These are phyloP conservation scores for Xyrichtys novacula DNA, from an alignment of 2,797 vertebrate genomes.

Conservation along the genomic window DNA sequence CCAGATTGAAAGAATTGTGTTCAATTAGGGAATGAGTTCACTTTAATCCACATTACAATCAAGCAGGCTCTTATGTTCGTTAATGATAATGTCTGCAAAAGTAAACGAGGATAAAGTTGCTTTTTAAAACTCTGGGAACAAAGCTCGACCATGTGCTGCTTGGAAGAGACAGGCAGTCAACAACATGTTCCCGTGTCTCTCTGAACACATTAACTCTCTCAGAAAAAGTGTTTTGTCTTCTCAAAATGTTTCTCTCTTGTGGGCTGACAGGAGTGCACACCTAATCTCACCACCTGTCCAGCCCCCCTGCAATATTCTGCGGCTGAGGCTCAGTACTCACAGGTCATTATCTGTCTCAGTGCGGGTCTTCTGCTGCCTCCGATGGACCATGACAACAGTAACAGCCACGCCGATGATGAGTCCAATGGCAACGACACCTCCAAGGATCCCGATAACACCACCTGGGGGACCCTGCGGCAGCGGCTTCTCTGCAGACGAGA, in stretches of 20 bases:
- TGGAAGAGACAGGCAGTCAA: constrained; percentile 20
- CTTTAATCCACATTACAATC: constrained; percentile 65
- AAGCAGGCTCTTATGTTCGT: constrained; percentile 58
- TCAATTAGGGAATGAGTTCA: constrained; percentile 61
- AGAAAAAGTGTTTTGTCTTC: constrained; percentile 44
- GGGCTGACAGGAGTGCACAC: constrained; percentile 63
- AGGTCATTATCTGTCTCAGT: constrained; percentile 83
- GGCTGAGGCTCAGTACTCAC: constrained; percentile 84
- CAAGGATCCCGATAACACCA: constrained; percentile 87
- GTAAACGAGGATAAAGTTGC: constrained; percentile 42
- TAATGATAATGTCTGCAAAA: constrained; percentile 63
- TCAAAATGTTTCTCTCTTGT: constrained; percentile 53
- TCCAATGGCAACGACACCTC: constrained; percentile 84
- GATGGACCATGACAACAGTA: constrained; percentile 88
- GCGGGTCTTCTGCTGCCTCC: constrained; percentile 86
- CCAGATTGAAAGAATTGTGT: constrained; percentile 67
- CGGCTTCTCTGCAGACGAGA: constrained; percentile 87
- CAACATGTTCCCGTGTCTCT: constrained; percentile 20
- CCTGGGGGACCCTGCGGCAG: constrained; percentile 86
- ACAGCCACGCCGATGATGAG: constrained; percentile 86
- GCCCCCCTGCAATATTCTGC: constrained; percentile 54
- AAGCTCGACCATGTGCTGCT: constrained; percentile 27
- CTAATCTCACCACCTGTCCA: constrained; percentile 70
- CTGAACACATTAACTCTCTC: constrained; percentile 24
- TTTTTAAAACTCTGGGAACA: constrained; percentile 1